Percentiles rank a stretch among this genome's conserved stretches.
phyloP scores from a whole-genome alignment of 2,797 vertebrate genomes.

The Mus caroli region DNA sequence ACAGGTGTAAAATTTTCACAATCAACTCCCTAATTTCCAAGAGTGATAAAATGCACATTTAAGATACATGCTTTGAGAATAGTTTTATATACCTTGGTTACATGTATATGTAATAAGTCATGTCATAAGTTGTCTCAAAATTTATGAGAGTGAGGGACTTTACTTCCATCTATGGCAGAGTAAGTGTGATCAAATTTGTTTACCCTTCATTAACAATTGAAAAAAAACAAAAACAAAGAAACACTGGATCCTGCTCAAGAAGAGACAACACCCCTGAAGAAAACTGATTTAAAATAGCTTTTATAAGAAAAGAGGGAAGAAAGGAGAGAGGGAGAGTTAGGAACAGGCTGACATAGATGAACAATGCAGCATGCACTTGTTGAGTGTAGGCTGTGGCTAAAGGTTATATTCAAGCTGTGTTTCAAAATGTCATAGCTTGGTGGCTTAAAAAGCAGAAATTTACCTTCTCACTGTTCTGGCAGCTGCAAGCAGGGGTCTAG shows the following conservation, averaged over 20 bases:
- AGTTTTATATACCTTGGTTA: not conserved
- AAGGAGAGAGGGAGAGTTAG: no score
- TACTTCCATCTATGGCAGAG: not conserved
- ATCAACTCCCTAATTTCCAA: constrained; percentile 5
- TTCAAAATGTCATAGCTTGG: not conserved
- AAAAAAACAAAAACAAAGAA: not conserved
- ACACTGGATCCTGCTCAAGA: not conserved
- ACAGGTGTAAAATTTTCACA: not conserved
- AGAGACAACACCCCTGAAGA: not conserved
- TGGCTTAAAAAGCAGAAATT: not conserved
- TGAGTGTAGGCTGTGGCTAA: not conserved
- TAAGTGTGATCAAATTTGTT: not conserved
- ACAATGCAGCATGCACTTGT: not conserved
- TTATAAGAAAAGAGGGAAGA: not conserved
- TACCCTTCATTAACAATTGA: not conserved
- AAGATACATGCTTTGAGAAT: not conserved
- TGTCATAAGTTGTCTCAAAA: constrained; percentile 4
- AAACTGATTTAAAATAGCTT: not conserved
- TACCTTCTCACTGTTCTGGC: not conserved
- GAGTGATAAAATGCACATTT: constrained; percentile 12
- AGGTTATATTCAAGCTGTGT: not conserved
- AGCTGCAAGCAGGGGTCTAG: not conserved
- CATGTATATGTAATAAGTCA: not conserved
- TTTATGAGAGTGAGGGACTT: not conserved
- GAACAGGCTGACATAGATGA: not conserved